These are phyloP conservation scores for Brachypalpus laphriformis DNA, from an alignment of 2,888 invertebrate genomes.

Conservation along the genomic window DNA sequence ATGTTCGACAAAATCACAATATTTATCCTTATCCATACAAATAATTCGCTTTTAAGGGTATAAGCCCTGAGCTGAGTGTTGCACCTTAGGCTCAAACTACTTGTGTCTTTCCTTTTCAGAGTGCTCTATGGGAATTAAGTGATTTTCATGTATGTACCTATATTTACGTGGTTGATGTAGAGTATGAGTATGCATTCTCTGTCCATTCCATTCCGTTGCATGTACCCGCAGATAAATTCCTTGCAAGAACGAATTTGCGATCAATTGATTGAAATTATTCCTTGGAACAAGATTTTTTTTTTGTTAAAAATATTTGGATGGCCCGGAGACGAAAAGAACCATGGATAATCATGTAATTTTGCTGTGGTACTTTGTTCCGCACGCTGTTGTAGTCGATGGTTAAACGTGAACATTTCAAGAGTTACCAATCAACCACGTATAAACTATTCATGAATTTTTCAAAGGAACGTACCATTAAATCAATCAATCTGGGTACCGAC, in stretches of 20 bases:
- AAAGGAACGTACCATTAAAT: constrained; percentile 40
- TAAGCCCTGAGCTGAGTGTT: neutral
- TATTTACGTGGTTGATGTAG: neutral
- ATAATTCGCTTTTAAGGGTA: neutral
- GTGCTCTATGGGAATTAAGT: constrained; percentile 9
- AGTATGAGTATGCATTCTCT: neutral
- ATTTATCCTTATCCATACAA: neutral
- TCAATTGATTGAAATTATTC: constrained; percentile 49
- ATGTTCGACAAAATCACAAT: neutral
- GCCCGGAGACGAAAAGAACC: constrained; percentile 31
- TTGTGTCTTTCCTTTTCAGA: neutral
- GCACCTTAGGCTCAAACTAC: neutral
- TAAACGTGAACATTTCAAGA: constrained; percentile 39
- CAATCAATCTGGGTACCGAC: constrained; percentile 28
- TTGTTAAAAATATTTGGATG: constrained; percentile 31
- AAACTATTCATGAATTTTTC: constrained; percentile 40
- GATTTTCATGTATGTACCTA: constrained; percentile 5
- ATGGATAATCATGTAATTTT: constrained; percentile 49
- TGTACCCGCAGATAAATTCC: neutral
- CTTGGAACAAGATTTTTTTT: neutral
- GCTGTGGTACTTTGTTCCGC: constrained; percentile 33
- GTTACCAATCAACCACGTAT: constrained; percentile 46
- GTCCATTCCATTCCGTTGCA: neutral
- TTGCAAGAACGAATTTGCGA: constrained; percentile 13
- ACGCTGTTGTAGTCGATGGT: constrained; percentile 26